Evolutionary conservation across 92 coral and sea anemone species (phyloP), one percentile per base, ranked within the genome.

Genomic region (Palythoa heliodiscus): DNA sequence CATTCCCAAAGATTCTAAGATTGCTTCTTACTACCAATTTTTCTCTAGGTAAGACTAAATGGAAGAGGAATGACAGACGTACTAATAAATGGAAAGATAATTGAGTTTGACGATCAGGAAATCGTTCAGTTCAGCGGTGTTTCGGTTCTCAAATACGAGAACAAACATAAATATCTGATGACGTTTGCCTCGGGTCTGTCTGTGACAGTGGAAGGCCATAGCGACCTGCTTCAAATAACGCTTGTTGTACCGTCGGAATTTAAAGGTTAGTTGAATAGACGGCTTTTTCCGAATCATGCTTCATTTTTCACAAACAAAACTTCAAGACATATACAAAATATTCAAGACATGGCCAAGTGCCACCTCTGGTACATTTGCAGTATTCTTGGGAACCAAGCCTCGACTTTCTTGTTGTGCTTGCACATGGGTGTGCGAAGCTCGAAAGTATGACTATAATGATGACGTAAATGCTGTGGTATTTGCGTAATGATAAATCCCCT

Each of bases 21-120:
- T 43, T 43, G 4, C 6, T 3, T 43, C 4, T 35, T 71, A 13
- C 24, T 38, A 35, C 47, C 11, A 11, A 71, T 71, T 72, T 72
- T 7, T 52, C 23, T 83, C 57, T 39, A 90, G 93, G 63, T 90
- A 9, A 75, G 58, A 37, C 82, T 90, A 15, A 87, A 90, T 39
- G 86, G 86, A 37, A 82, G 86, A n/a, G 52, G 72, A 43, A n/a
- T 60, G 53, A 39, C 71, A 16, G 90, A 87, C 6, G 61, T 87
- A 7, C 74, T 82, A 58, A 72, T 83, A 20, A 87, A 90, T 73
- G 90, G 82, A 19, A 68, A 20, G 20, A 17, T 57, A 25, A 79
- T 68, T 12, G 60, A 85, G 0, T 90, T 90, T 66, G 88, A 87
- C 15, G 73, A 85, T n/a, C 70, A 70, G 3, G 1, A 53, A 40